Conservation (phyloP, 2,797 vertebrate genomes). For the Falco rusticolus region DNA sequence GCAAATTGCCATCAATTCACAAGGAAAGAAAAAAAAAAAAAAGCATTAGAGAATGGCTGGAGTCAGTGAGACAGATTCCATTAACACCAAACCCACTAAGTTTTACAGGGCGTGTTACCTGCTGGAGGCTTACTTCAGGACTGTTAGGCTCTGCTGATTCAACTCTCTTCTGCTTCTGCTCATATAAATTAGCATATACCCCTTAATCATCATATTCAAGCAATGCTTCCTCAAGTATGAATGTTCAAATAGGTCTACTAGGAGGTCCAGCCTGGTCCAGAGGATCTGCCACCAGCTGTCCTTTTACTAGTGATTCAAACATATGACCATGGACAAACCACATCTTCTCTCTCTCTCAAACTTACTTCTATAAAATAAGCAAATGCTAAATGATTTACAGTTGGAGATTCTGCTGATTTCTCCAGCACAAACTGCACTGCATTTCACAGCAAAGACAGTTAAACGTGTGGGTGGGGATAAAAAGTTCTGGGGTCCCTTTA, state of each 20-base stretch:
- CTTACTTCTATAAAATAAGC: background rate
- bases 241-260: background rate
- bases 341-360: background rate
- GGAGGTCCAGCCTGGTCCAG: background rate
- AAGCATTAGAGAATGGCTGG: background rate
- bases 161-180: background rate
- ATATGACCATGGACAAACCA: background rate
- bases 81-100: background rate
- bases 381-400: background rate
- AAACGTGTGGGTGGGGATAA: background rate
- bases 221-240: background rate
- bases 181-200: background rate
- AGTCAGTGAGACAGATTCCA: background rate
- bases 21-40: background rate
- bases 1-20: background rate
- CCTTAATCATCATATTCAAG: background rate
- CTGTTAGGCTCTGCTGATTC: background rate
- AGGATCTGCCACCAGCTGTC: background rate
- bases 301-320: background rate
- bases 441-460: background rate
- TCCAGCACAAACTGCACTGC: fast-evolving
- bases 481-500: background rate
- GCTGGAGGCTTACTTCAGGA: background rate
- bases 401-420: background rate
- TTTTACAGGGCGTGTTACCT: background rate